Evolutionary conservation across 2,888 invertebrate genomes (phyloP), one percentile per base, ranked within the genome.

Genomic region (Agrochola lota): DNA sequence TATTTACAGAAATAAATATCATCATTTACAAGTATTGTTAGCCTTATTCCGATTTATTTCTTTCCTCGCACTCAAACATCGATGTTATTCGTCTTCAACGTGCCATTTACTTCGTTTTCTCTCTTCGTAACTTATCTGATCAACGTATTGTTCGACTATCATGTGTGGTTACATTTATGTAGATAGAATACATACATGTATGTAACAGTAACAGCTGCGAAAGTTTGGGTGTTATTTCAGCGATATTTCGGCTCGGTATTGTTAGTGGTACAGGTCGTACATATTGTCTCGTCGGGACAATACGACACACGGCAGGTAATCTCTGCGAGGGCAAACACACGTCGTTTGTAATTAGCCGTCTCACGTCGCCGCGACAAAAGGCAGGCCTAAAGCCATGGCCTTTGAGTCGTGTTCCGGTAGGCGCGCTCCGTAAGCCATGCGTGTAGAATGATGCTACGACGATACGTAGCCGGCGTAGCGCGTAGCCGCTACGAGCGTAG

Each of bases 331-430:
- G 89, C 88, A 91, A 91, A 92, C 91, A 91, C 90, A 91, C 89
- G 88, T 88, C 88, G 90, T 88, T 89, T 89, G 93, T 93, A 93
- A 94, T 94, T 94, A 94, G 92, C 92, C 90, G 87, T 88, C 90
- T 91, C 91, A 89, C 86, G 90, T 89, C 85, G 86, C 85, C 85
- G 85, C 88, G 90, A 91, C 91, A 93, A 91, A 92, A 90, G 81
- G 80, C 85, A 74, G 71, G 86, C 78, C 84, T 81, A 70, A 69
- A 85, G 86, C 85, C 83, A 84, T 82, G 83, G 88, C 88, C 90
- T 91, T 92, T 92, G 92, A 91, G 81, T 82, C 76, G 81, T 82
- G 86, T 89, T 89, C 85, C 89, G 85, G 87, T 81, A 85, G 80
- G 78, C 81, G 79, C 80, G 78, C 84, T 83, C 72, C 82, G 84